These are phyloP conservation scores for Agraylea sexmaculata DNA, from an alignment of 1,140 invertebrate species.

Conservation along the genomic window DNA sequence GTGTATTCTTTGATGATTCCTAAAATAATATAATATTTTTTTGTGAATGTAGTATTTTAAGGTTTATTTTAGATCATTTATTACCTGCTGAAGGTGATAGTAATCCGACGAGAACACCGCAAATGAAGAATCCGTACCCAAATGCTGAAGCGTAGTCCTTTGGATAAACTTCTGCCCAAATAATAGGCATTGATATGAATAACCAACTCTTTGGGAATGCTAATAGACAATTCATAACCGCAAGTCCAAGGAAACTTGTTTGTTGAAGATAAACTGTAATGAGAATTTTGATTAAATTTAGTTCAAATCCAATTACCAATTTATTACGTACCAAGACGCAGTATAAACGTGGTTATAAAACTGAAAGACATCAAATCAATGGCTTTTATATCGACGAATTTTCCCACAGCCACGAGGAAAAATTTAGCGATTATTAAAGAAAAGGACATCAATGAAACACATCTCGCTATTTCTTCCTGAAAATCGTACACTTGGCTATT, in stretches of 20 bases:
- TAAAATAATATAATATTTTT: constrained; percentile 7
- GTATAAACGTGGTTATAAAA: neutral
- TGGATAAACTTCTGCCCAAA: constrained; percentile 6
- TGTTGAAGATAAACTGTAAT: constrained; percentile 7
- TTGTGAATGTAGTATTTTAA: too few species aligned
- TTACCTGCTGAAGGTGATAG: constrained; percentile 4
- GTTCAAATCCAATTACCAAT: too few species aligned
- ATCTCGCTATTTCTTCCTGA: constrained; percentile 32
- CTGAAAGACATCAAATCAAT: constrained; percentile 5
- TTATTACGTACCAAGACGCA: constrained; percentile 8
- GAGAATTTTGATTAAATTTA: too few species aligned
- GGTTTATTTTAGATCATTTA: neutral
- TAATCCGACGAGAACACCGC: neutral
- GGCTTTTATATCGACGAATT: constrained; percentile 29
- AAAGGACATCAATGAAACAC: constrained; percentile 32
- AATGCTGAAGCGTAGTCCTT: constrained; percentile 6
- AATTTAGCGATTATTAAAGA: constrained; percentile 31
- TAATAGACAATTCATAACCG: neutral
- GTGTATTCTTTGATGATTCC: constrained; percentile 9
- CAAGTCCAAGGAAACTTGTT: constrained; percentile 1
- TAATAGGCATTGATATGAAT: constrained; percentile 3
- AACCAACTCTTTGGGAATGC: constrained; percentile 2
- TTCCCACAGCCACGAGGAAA: constrained; percentile 28
- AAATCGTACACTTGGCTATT: constrained; percentile 10
- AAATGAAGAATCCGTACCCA: neutral